Base-by-base conservation (phyloP, 92 coral and sea anemone genomes). In the Phymanthus crucifer region DNA sequence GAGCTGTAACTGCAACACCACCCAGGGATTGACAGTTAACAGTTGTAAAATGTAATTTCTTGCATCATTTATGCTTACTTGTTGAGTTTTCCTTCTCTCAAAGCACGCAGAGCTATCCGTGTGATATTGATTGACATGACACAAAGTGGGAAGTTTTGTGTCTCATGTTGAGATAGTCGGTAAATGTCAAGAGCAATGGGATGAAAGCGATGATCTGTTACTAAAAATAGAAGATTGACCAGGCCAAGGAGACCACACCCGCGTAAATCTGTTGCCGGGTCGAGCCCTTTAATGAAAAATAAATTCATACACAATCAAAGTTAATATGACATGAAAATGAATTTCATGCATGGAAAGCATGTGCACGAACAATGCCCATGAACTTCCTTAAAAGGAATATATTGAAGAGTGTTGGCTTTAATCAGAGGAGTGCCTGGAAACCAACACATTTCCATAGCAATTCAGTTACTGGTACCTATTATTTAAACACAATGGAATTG, bases 231-330 rank as follows among this genome's bases (percentile, higher is more conserved):
- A 7, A 91, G 86, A 32, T 92, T 93, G 90, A 92, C 76, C 26
- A 95, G 78, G 31, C 98, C 98, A n/a, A 95, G 93, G 35, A 95
- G 92, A 72, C 98, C 98, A 78, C 98, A 95, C 0, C 98, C 98
- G 65, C 98, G 89, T 6, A 95, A 86, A 81, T 95, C 98, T 64
- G 98, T 95, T 1, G 98, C 88, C 58, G 98, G 98, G 67, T 95
- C 98, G 27, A 95, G 89, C 27, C 98, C 98, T 95, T 66, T 17
- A 37, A 29, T 50, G 40, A 36, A 74, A 35, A 73, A 40, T 43
- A 43, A 2, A 43, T 43, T 43, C 2, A 14, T 29, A 19, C 31
- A 34, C 64, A 69, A n/a, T n/a, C n/a, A n/a, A n/a, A n/a, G n/a
- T n/a, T n/a, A n/a, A n/a, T n/a, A n/a, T n/a, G n/a, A n/a, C n/a